Percentiles rank a stretch among this genome's conserved stretches.
phyloP scores from a whole-genome alignment of 2,888 invertebrate species.

The Morpho achilles region DNA sequence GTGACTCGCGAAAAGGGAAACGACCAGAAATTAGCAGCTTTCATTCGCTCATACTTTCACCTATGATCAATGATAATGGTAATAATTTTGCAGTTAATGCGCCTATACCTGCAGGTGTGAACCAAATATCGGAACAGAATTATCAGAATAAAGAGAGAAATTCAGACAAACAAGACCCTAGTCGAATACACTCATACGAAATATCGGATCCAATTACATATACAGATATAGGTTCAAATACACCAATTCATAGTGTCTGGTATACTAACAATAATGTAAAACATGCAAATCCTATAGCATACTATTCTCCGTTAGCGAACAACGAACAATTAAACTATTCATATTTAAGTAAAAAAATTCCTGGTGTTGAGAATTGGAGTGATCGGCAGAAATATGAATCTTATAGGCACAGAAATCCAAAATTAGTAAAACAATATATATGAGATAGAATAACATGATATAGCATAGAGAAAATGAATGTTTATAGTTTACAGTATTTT shows the following conservation, averaged over 20 bases:
- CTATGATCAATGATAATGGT: slow-evolving; percentile 5
- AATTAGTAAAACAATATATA: slow-evolving; percentile 17
- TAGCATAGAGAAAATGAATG: background rate
- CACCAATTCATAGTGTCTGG: slow-evolving; percentile 4
- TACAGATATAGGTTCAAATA: background rate
- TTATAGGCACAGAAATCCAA: slow-evolving; percentile 16
- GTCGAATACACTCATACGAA: background rate
- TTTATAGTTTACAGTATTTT: too few relatives aligned
- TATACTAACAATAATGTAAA: background rate
- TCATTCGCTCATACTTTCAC: slow-evolving; percentile 4
- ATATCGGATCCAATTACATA: background rate
- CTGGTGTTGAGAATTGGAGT: slow-evolving; percentile 34
- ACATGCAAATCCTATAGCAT: background rate
- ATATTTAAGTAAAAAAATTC: slow-evolving; percentile 36
- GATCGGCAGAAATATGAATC: slow-evolving; percentile 21
- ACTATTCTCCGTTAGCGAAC: slow-evolving; percentile 1
- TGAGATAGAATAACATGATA: slow-evolving; percentile 1
- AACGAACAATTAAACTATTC: slow-evolving; percentile 27
- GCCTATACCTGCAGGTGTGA: background rate
- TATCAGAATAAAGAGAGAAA: background rate
- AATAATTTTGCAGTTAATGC: slow-evolving; percentile 4
- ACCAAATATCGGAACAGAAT: background rate
- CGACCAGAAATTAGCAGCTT: slow-evolving; percentile 4
- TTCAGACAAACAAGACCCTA: background rate
- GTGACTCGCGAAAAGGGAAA: slow-evolving; percentile 20